Conservation (phyloP, 2,113 vertebrate genomes). For the Cacatua alba region DNA sequence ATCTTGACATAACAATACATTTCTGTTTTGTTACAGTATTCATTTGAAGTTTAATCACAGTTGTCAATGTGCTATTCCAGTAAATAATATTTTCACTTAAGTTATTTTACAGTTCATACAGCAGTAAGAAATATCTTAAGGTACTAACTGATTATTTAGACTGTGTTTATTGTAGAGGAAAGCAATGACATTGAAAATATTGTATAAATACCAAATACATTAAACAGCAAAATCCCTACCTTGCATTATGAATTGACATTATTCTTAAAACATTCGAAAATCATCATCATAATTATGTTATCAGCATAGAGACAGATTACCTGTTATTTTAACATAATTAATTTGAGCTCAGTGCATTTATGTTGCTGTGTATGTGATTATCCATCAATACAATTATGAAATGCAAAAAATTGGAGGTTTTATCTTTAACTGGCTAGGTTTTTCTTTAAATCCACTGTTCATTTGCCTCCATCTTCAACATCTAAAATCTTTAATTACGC, state of each 20-base stretch:
- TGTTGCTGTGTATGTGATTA: conserved; percentile 50
- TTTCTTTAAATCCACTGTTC: neutral
- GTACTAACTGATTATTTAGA: conserved; percentile 58
- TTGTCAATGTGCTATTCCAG: conserved; percentile 56
- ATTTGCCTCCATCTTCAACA: neutral
- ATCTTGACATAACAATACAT: conserved; percentile 38
- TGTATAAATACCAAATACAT: conserved; percentile 64
- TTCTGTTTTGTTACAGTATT: conserved; percentile 55
- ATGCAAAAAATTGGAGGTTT: conserved; percentile 12
- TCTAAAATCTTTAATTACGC: neutral
- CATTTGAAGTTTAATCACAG: conserved; percentile 60
- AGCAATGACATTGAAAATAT: conserved; percentile 70
- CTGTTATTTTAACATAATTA: conserved; percentile 70
- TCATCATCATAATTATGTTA: conserved; percentile 70
- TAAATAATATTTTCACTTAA: conserved; percentile 58
- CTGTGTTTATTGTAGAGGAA: conserved; percentile 57
- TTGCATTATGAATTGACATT: conserved; percentile 56
- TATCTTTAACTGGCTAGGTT: conserved; percentile 44
- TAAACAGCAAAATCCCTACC: conserved; percentile 60
- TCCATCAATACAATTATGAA: conserved; percentile 56
- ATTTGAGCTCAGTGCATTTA: conserved; percentile 60
- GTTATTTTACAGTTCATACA: conserved; percentile 60
- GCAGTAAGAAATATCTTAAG: conserved; percentile 51
- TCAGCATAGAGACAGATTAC: conserved; percentile 63
- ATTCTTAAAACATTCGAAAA: conserved; percentile 68